phyloP scores from a whole-genome alignment of 1,140 invertebrate species.

The Patella vulgata region DNA sequence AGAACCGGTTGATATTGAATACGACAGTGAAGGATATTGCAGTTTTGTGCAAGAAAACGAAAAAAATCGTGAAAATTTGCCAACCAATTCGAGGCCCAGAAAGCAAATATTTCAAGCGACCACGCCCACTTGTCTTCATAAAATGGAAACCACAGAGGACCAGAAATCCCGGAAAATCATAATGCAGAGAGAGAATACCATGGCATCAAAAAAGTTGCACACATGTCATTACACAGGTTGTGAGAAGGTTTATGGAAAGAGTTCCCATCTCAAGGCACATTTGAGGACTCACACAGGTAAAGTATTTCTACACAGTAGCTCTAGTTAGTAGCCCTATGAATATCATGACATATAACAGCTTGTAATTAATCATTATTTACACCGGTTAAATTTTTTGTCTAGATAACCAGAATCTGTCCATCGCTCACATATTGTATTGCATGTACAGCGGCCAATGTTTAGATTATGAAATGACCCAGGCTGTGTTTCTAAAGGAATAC shows the following conservation, averaged over 20 bases:
- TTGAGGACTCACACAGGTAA: constrained; percentile 68
- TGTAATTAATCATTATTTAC: too few relatives aligned
- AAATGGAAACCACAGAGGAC: constrained; percentile 31
- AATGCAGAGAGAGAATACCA: not conserved
- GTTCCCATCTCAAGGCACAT: constrained; percentile 82
- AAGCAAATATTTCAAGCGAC: constrained; percentile 26
- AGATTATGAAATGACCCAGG: too few relatives aligned
- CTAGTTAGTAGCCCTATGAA: too few relatives aligned
- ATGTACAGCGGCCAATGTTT: too few relatives aligned
- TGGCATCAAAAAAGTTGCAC: constrained; percentile 62
- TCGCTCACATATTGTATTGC: too few relatives aligned
- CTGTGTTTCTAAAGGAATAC: too few relatives aligned
- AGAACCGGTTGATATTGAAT: constrained; percentile 66
- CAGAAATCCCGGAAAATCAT: not conserved
- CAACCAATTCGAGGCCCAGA: constrained; percentile 33
- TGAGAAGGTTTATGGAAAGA: constrained; percentile 92
- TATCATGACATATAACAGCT: too few relatives aligned
- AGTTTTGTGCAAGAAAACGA: not conserved
- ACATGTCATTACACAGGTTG: constrained; percentile 96
- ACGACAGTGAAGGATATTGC: constrained; percentile 26
- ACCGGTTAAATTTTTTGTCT: too few relatives aligned
- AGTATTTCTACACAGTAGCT: too few relatives aligned
- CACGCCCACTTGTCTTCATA: constrained; percentile 44
- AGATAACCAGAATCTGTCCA: too few relatives aligned
- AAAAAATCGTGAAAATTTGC: not conserved